A percentile compares a stretch with the other conserved stretches of the same genome.
phyloP scores from a whole-genome alignment of 1,140 invertebrate genomes.

The Bombus confusus region DNA sequence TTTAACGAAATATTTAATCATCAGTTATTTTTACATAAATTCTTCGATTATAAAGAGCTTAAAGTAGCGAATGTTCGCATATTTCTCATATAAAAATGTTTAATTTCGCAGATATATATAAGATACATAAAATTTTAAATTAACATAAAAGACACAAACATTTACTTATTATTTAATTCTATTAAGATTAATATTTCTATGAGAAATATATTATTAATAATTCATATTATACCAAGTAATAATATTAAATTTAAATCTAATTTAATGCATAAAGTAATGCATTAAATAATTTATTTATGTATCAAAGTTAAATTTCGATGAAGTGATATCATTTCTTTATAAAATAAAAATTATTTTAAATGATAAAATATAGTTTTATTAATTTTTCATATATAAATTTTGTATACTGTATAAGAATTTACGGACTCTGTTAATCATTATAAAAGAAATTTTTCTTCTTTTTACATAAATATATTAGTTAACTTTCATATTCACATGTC shows the following conservation, averaged over 20 bases:
- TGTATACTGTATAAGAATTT: too few relatives aligned
- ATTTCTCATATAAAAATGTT: neutral
- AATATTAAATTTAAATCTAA: neutral
- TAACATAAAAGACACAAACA: neutral
- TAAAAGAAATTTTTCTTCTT: neutral
- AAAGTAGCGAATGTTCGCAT: neutral
- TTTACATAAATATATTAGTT: neutral
- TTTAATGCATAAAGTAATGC: neutral
- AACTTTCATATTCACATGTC: neutral
- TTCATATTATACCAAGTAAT: neutral
- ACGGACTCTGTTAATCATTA: neutral
- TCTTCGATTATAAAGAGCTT: neutral
- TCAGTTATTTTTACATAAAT: conserved; percentile 35
- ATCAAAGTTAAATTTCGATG: neutral
- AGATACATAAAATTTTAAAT: neutral
- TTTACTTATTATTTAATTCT: neutral
- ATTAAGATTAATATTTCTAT: neutral
- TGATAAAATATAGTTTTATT: too few relatives aligned
- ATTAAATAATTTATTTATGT: neutral
- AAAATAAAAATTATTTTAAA: neutral
- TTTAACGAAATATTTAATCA: conserved; percentile 7
- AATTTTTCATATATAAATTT: neutral
- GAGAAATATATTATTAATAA: neutral
- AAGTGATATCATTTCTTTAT: neutral
- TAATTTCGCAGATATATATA: neutral